Base-by-base conservation (phyloP, 1,140 invertebrate species). In the Caenorhabditis latens region DNA sequence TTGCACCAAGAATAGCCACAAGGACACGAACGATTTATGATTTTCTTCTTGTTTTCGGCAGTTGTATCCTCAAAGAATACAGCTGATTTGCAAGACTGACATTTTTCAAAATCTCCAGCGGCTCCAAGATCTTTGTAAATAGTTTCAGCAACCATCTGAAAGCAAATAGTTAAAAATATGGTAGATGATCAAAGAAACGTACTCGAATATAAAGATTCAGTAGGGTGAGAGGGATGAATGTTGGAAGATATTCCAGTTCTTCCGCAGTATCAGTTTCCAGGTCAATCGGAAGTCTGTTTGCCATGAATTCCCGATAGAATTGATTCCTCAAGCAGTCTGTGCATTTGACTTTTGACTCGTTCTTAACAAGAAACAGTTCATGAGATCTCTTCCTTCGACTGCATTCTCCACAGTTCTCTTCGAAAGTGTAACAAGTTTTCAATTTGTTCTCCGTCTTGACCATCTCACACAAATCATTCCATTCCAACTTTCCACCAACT, bases 71-170 rank as follows among this genome's bases (percentile, higher is more conserved):
- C 71, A 14, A 79, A 79, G 24, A 79, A 79, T 13, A 79, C 6
- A 53, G 46, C 13, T 8, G 71, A 79, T 19, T 79, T 79, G 46
- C 71, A 79, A 53, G 71, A 50, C 0, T 6, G n/a, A 14, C 71
- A 79, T 42, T 50, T 79, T 32, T 79, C 71, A 32, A 79, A 79
- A 13, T 79, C 71, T 50, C 71, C 71, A 11, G 46, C 50, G 8
- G 71, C 71, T 13, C 71, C 71, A 32, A 79, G 71, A 50, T 79
- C 71, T 24, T 50, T 79, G 71, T 79, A 79, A n/a, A 79, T 79
- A 21, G 71, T 79, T 79, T 79, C 71, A 21, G 71, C 19, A 24
- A 79, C 71, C n/a, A 14, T 79, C 71, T 79, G 43, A 46, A 71
- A n/a, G 40, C n/a, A 11, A 14, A 46, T 9, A n/a, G 0, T n/a